phyloP scores from a whole-genome alignment of 2,888 invertebrate genomes.

The Pharmacophagus antenor region DNA sequence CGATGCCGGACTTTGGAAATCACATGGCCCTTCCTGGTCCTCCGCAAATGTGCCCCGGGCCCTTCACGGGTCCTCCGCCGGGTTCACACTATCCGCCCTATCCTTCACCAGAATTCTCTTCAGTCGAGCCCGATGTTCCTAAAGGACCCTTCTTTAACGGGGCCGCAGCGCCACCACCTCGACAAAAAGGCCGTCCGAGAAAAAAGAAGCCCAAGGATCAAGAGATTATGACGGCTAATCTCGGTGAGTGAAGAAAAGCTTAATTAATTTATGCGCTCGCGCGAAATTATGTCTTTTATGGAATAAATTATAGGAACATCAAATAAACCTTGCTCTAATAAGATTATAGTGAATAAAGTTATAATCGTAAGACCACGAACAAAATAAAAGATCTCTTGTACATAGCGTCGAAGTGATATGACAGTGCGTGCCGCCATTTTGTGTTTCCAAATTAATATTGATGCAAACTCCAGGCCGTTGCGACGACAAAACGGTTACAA shows the following conservation, averaged over 20 bases:
- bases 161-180: conserved; percentile 81
- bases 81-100: conserved; percentile 77
- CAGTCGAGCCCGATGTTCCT: conserved; percentile 71
- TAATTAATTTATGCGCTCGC: conserved; percentile 30
- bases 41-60: conserved; percentile 79
- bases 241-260: conserved; percentile 82
- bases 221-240: conserved; percentile 91
- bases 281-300: conserved; percentile 33
- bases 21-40: conserved; percentile 81
- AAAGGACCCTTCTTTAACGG: conserved; percentile 82
- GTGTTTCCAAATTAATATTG: conserved; percentile 46
- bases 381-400: conserved; percentile 5
- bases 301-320: conserved; percentile 1
- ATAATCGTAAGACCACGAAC: not conserved
- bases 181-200: conserved; percentile 95
- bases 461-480: conserved; percentile 52
- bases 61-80: conserved; percentile 71
- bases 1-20: conserved; percentile 80
- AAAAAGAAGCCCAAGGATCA: conserved; percentile 96
- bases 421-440: conserved; percentile 43
- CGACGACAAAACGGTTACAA: conserved; percentile 75
- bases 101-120: conserved; percentile 81
- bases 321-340: not conserved
- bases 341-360: not conserved
- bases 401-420: conserved; percentile 36